These are phyloP conservation scores for Osedax fenrisi DNA, from an alignment of 2,888 invertebrate species.

Conservation along the genomic window DNA sequence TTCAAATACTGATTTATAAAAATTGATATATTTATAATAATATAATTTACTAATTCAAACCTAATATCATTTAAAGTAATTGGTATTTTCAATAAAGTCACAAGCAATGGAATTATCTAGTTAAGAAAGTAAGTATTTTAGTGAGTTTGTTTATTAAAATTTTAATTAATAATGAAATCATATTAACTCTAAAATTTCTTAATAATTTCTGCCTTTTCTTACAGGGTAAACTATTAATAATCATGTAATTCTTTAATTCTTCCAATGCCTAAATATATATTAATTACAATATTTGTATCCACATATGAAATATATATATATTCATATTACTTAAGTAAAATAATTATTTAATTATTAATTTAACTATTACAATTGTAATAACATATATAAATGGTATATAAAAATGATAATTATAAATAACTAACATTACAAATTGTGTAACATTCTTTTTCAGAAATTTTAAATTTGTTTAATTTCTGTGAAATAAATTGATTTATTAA, in stretches of 20 bases:
- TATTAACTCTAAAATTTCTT: conserved; percentile 46
- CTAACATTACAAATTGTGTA: too few relatives aligned
- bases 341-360: too few relatives aligned
- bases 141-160: background rate
- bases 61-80: background rate
- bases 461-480: too few relatives aligned
- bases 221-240: conserved; percentile 44
- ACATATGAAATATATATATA: background rate
- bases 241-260: conserved; percentile 45
- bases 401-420: too few relatives aligned
- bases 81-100: background rate
- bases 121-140: background rate
- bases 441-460: too few relatives aligned
- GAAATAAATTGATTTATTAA: too few relatives aligned
- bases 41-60: background rate
- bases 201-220: conserved; percentile 48
- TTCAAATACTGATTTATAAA: too few relatives aligned
- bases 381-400: too few relatives aligned
- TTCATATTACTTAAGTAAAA: too few relatives aligned
- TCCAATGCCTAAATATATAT: conserved; percentile 35
- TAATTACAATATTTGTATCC: too few relatives aligned
- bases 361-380: too few relatives aligned
- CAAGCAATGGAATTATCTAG: background rate
- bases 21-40: background rate
- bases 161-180: background rate